Conservation (phyloP, 2,888 invertebrate genomes). For the Automeris io region DNA sequence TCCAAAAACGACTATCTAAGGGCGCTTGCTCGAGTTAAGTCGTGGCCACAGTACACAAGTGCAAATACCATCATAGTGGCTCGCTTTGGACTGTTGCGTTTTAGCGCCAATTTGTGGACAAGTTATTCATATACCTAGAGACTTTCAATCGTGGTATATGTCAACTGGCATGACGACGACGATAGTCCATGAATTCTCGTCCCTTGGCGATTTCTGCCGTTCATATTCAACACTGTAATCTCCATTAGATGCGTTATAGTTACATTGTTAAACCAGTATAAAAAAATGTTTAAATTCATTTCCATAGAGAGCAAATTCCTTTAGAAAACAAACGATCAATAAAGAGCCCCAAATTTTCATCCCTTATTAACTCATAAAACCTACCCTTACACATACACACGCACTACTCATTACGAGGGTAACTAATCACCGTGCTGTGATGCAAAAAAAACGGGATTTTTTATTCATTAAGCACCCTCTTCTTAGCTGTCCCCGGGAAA, state of each 20-base stretch:
- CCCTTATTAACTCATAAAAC: constrained; percentile 66
- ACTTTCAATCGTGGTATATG: too few species aligned
- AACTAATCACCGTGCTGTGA: constrained; percentile 74
- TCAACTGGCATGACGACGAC: background rate
- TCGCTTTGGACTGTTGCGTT: too few species aligned
- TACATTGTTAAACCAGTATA: background rate
- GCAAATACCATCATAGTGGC: too few species aligned
- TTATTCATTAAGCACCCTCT: constrained; percentile 77
- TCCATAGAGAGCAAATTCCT: constrained; percentile 1
- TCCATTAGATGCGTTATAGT: background rate
- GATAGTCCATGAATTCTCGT: background rate
- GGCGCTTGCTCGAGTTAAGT: too few species aligned
- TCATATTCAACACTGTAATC: background rate
- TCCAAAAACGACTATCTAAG: too few species aligned
- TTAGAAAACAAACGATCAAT: constrained; percentile 36
- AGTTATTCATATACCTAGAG: too few species aligned
- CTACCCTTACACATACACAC: constrained; percentile 42
- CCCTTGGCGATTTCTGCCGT: background rate
- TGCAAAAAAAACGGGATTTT: constrained; percentile 68
- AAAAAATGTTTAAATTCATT: background rate
- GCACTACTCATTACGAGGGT: constrained; percentile 71
- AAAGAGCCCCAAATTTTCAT: constrained; percentile 51
- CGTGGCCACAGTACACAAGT: too few species aligned
- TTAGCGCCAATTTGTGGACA: too few species aligned
- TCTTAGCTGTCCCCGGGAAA: constrained; percentile 53